Conservation (phyloP, 2,797 vertebrate species). For the Melopsittacus undulatus region DNA sequence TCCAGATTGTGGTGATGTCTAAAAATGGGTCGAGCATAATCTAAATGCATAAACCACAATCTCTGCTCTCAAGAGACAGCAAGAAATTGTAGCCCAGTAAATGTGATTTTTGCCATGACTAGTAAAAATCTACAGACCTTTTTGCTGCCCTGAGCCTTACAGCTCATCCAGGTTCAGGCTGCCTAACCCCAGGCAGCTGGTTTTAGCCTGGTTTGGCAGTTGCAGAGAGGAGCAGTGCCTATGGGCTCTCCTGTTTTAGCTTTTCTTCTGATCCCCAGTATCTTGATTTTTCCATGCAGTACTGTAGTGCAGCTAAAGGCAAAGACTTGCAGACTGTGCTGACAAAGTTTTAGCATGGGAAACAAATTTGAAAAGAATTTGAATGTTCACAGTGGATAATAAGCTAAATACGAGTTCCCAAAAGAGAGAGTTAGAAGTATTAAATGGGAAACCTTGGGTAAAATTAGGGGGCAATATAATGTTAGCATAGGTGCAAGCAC, state of each 20-base stretch:
- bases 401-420: neutral
- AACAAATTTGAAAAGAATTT: neutral
- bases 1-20: neutral
- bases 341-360: neutral
- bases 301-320: neutral
- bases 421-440: neutral
- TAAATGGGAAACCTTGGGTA: neutral
- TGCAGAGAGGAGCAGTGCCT: rapidly evolving
- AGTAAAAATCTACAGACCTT: neutral
- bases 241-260: neutral
- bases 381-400: neutral
- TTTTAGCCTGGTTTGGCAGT: neutral
- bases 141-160: neutral
- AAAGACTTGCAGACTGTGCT: neutral
- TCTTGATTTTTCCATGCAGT: neutral
- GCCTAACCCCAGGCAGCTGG: neutral
- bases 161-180: neutral
- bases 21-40: neutral
- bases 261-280: neutral
- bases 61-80: neutral
- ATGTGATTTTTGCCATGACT: neutral
- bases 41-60: neutral
- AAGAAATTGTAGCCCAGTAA: neutral
- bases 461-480: neutral
- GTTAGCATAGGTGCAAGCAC: neutral